phyloP scores from a whole-genome alignment of 2,888 invertebrate species.

The Noctuana brunneofusca region DNA sequence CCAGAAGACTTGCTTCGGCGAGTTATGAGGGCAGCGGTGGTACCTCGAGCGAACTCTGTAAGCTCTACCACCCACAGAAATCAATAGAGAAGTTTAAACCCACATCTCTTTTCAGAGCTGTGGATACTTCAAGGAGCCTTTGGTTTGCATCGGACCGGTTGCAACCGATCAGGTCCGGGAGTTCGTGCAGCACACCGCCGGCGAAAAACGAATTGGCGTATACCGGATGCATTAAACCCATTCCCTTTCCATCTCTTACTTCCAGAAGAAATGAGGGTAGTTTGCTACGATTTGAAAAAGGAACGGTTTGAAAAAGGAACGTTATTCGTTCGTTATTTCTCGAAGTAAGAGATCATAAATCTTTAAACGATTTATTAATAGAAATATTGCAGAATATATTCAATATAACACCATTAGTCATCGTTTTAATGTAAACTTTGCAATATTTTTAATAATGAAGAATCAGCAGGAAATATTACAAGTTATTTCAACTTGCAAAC shows the following conservation, averaged over 20 bases:
- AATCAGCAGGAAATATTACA: constrained; percentile 21
- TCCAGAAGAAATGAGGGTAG: constrained; percentile 30
- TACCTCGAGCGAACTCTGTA: too few relatives aligned
- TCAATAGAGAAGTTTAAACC: not conserved
- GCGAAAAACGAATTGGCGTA: constrained; percentile 90
- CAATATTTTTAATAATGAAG: constrained; percentile 26
- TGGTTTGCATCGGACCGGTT: constrained; percentile 93
- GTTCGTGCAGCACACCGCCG: constrained; percentile 90
- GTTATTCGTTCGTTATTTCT: constrained; percentile 10
- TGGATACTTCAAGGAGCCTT: constrained; percentile 95
- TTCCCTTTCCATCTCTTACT: constrained; percentile 17
- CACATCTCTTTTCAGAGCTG: constrained; percentile 84
- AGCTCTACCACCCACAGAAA: too few relatives aligned
- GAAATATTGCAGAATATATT: constrained; percentile 19
- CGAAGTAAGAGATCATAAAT: constrained; percentile 19
- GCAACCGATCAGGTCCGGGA: constrained; percentile 88
- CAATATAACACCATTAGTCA: not conserved
- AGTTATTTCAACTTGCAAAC: constrained; percentile 1
- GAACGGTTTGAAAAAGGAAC: not conserved
- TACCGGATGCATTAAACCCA: constrained; percentile 76
- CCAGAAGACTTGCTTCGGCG: too few relatives aligned
- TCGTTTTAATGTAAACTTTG: not conserved
- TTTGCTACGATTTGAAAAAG: not conserved
- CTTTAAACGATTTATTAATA: constrained; percentile 8
- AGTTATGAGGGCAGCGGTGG: too few relatives aligned